A percentile compares a stretch with the other conserved stretches of the same genome.
phyloP scores from a whole-genome alignment of 2,888 invertebrate species.

The Axea sp. region DNA sequence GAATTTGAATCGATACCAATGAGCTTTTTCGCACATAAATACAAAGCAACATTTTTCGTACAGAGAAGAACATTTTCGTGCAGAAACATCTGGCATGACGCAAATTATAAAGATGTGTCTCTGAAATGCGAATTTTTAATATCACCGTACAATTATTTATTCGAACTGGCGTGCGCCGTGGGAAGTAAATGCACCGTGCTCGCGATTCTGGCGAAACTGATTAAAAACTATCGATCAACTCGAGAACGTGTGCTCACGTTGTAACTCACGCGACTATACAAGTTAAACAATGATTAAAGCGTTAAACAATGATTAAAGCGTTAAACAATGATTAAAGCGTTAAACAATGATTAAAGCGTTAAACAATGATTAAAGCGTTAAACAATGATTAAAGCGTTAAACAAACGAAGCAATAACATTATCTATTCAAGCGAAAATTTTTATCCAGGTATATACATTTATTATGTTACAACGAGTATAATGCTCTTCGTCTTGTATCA shows the following conservation, averaged over 20 bases:
- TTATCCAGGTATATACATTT: constrained; percentile 2
- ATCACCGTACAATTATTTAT: not conserved
- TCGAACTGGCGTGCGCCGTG: not conserved
- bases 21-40: not conserved
- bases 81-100: too few species aligned
- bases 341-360: not conserved
- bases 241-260: not conserved
- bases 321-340: not conserved
- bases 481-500: not conserved
- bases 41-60: not conserved
- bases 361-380: not conserved
- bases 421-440: not conserved
- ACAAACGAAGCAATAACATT: constrained; percentile 8
- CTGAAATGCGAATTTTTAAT: not conserved
- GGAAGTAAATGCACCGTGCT: not conserved
- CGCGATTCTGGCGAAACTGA: constrained; percentile 1
- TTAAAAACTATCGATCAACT: constrained; percentile 20
- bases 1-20: not conserved
- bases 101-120: too few species aligned
- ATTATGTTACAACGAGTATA: constrained; percentile 4
- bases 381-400: not conserved
- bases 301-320: not conserved
- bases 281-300: not conserved
- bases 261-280: not conserved
- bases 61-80: too few species aligned